Evolutionary conservation across 92 coral and sea anemone genomes (phyloP).

Genomic region (Epizoanthus ramosus): DNA sequence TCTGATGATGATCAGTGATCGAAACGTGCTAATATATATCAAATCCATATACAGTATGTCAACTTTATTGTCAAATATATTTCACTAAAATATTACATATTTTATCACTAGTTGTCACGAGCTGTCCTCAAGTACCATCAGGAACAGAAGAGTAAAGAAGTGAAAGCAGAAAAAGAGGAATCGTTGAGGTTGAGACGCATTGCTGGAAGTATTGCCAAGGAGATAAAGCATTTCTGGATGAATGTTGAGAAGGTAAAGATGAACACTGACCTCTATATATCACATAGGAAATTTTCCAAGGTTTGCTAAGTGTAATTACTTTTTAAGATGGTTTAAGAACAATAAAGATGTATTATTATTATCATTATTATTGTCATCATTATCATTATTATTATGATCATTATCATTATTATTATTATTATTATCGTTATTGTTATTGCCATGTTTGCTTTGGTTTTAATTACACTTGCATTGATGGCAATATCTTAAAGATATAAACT

Average conservation of each 20-base stretch:
- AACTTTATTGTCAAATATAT: background rate
- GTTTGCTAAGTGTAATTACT: too few relatives aligned
- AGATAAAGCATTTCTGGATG: slow-evolving; percentile 94
- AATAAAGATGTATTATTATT: too few relatives aligned
- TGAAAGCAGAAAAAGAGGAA: slow-evolving; percentile 97
- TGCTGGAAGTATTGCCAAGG: slow-evolving; percentile 94
- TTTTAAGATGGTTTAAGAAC: too few relatives aligned
- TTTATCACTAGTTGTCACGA: slow-evolving; percentile 70
- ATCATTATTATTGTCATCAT: too few relatives aligned
- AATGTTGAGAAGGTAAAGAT: slow-evolving; percentile 87
- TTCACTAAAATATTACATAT: background rate
- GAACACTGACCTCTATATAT: background rate
- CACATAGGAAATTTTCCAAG: too few relatives aligned
- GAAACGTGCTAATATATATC: too few relatives aligned
- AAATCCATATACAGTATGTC: too few relatives aligned
- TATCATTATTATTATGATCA: too few relatives aligned
- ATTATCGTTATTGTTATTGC: too few relatives aligned
- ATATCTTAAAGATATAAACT: background rate
- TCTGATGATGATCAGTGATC: too few relatives aligned
- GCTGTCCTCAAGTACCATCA: slow-evolving; percentile 97
- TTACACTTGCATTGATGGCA: background rate
- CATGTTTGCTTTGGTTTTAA: too few relatives aligned
- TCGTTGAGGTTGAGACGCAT: slow-evolving; percentile 86
- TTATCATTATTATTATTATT: too few relatives aligned
- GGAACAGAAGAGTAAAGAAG: slow-evolving; percentile 92